Conservation (phyloP, 2,113 vertebrate genomes). For the Miniopterus natalensis region DNA sequence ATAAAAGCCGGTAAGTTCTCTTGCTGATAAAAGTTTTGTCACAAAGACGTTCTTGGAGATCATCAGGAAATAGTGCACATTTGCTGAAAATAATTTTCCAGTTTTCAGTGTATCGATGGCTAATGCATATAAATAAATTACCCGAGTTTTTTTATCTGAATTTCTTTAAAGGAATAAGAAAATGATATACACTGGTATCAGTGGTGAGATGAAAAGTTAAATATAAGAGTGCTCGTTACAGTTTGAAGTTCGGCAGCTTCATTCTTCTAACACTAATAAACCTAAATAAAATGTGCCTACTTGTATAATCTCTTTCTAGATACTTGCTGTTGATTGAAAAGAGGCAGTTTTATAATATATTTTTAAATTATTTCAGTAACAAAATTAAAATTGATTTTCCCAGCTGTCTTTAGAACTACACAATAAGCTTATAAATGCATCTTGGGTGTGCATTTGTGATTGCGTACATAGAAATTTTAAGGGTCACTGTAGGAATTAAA, state of each 20-base stretch:
- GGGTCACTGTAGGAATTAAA: slow-evolving; percentile 83
- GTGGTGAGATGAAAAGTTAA: slow-evolving; percentile 64
- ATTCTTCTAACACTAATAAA: slow-evolving; percentile 76
- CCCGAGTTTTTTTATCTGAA: neutral
- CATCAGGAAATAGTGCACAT: neutral
- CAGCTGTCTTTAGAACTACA: slow-evolving; percentile 77
- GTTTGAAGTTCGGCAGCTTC: slow-evolving; percentile 71
- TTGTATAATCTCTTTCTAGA: slow-evolving; percentile 78
- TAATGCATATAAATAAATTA: slow-evolving; percentile 50
- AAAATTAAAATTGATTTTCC: slow-evolving; percentile 84
- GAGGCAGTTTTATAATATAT: slow-evolving; percentile 78
- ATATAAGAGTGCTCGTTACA: slow-evolving; percentile 9
- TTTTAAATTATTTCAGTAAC: slow-evolving; percentile 82
- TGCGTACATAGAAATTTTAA: slow-evolving; percentile 79
- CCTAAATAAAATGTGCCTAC: slow-evolving; percentile 70
- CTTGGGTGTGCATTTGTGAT: slow-evolving; percentile 79
- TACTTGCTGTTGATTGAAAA: slow-evolving; percentile 79
- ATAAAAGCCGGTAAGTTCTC: slow-evolving; percentile 93
- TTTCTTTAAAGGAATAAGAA: slow-evolving; percentile 50
- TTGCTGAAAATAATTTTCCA: slow-evolving; percentile 40
- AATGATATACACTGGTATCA: neutral
- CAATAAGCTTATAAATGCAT: slow-evolving; percentile 81
- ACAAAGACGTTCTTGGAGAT: neutral
- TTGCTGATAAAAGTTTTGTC: neutral
- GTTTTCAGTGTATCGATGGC: neutral